phyloP scores from a whole-genome alignment of 2,888 invertebrate genomes.

The Eupithecia abbreviata region DNA sequence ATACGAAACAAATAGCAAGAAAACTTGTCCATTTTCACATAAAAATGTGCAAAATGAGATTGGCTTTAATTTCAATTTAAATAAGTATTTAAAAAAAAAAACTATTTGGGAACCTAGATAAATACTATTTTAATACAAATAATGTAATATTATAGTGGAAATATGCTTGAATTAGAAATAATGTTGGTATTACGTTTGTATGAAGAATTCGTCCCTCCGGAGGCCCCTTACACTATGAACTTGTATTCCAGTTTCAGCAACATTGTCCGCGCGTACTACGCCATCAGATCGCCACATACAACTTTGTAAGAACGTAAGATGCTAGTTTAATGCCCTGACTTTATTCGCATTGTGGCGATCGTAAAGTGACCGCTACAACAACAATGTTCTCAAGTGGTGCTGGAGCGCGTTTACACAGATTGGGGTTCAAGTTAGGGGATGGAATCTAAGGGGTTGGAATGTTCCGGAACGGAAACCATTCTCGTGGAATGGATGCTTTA shows the following conservation, averaged over 20 bases:
- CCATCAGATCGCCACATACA: slow-evolving; percentile 4
- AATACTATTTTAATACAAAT: too few relatives aligned
- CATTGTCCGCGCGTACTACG: neutral
- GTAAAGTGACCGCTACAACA: slow-evolving; percentile 29
- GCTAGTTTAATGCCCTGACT: slow-evolving; percentile 23
- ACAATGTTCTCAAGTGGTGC: slow-evolving; percentile 35
- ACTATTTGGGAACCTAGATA: too few relatives aligned
- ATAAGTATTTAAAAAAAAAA: too few relatives aligned
- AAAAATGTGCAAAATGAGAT: too few relatives aligned
- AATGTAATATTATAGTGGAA: too few relatives aligned
- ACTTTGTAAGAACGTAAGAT: slow-evolving; percentile 20
- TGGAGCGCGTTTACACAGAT: slow-evolving; percentile 13
- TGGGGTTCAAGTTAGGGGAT: slow-evolving; percentile 10
- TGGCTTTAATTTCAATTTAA: too few relatives aligned
- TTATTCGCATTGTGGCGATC: slow-evolving; percentile 23
- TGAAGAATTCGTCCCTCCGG: too few relatives aligned
- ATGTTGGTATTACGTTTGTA: too few relatives aligned
- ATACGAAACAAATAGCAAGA: too few relatives aligned
- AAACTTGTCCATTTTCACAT: too few relatives aligned
- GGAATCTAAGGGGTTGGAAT: neutral
- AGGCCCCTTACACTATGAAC: too few relatives aligned
- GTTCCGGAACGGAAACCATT: neutral
- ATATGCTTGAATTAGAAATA: too few relatives aligned
- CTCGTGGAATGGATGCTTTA: neutral
- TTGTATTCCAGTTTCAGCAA: neutral